Percentiles rank a stretch among this genome's conserved stretches.
phyloP scores from a whole-genome alignment of 2,888 invertebrate genomes.

The Drosophila mettleri region DNA sequence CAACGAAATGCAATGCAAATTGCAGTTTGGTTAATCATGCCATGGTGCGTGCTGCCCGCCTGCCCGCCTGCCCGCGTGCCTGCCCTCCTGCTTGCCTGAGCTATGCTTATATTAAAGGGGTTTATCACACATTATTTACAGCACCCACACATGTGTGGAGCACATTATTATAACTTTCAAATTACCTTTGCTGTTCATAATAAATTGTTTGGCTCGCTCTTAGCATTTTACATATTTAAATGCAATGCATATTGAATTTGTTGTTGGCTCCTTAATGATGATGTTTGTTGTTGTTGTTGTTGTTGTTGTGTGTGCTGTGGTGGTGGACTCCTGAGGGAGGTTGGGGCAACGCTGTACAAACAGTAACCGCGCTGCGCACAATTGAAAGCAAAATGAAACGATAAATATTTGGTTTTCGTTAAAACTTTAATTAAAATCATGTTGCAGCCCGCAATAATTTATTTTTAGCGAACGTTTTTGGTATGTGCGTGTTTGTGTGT shows the following conservation, averaged over 20 bases:
- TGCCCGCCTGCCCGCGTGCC: too few species aligned
- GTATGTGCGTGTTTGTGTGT: constrained; percentile 14
- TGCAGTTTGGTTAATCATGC: constrained; percentile 62
- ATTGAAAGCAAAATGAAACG: constrained; percentile 79
- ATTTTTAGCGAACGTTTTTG: constrained; percentile 62
- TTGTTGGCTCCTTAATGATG: constrained; percentile 70
- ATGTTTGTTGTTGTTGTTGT: constrained; percentile 40
- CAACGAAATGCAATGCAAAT: constrained; percentile 23
- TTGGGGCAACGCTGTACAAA: constrained; percentile 33
- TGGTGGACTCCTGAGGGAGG: too few species aligned
- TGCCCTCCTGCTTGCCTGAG: constrained; percentile 22
- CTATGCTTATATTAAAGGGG: constrained; percentile 13
- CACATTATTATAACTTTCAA: constrained; percentile 59
- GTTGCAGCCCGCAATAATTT: constrained; percentile 74
- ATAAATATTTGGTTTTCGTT: constrained; percentile 81
- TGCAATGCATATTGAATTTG: constrained; percentile 72
- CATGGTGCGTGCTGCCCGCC: too few species aligned
- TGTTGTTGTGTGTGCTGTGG: constrained; percentile 12
- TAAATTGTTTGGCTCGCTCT: constrained; percentile 52
- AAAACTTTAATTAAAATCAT: constrained; percentile 80
- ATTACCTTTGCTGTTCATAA: constrained; percentile 68
- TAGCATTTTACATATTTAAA: constrained; percentile 68
- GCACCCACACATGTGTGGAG: constrained; percentile 1
- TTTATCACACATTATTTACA: constrained; percentile 46
- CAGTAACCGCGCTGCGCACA: constrained; percentile 65